Percentiles rank a stretch among this genome's conserved stretches.
These are phyloP conservation scores for Sparus aurata DNA, from an alignment of 2,797 vertebrate genomes.

Conservation along the genomic window DNA sequence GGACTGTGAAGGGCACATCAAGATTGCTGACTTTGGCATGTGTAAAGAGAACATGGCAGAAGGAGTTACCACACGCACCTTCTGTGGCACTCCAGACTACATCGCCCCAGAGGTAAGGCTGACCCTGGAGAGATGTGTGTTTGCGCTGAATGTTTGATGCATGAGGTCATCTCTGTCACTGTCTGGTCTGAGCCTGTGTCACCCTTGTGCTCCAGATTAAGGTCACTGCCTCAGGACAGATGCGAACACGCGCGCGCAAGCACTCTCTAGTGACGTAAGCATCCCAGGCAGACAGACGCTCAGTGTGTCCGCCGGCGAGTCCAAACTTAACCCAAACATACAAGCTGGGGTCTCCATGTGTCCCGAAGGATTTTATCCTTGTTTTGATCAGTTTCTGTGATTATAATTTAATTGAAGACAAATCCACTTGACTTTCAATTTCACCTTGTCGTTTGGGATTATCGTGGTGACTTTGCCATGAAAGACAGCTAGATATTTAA, in stretches of 20 bases:
- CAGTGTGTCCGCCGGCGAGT: slow-evolving; percentile 32
- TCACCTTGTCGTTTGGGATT: neutral
- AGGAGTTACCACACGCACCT: slow-evolving; percentile 93
- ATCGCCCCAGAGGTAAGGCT: slow-evolving; percentile 94
- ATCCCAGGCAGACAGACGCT: slow-evolving; percentile 51
- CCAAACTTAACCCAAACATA: slow-evolving; percentile 52
- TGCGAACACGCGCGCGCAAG: slow-evolving; percentile 1
- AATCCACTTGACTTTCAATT: neutral
- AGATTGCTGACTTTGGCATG: slow-evolving; percentile 99
- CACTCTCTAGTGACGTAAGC: slow-evolving; percentile 44
- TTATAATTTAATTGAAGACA: neutral
- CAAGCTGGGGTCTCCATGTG: slow-evolving; percentile 24
- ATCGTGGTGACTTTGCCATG: neutral
- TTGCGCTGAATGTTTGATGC: slow-evolving; percentile 35
- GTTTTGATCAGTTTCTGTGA: neutral
- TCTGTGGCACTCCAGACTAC: slow-evolving; percentile 98
- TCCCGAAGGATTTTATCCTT: neutral
- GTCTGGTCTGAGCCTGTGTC: slow-evolving; percentile 67
- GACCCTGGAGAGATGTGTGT: neutral
- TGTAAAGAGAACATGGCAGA: slow-evolving; percentile 96
- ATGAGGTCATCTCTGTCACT: slow-evolving; percentile 65
- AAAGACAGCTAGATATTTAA: neutral
- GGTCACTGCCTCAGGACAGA: slow-evolving; percentile 69
- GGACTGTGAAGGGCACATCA: slow-evolving; percentile 97
- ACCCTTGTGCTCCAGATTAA: slow-evolving; percentile 71